Percentiles rank a stretch among this genome's conserved stretches.
phyloP scores from a whole-genome alignment of 2,888 invertebrate species.

The Cheilosia variabilis region DNA sequence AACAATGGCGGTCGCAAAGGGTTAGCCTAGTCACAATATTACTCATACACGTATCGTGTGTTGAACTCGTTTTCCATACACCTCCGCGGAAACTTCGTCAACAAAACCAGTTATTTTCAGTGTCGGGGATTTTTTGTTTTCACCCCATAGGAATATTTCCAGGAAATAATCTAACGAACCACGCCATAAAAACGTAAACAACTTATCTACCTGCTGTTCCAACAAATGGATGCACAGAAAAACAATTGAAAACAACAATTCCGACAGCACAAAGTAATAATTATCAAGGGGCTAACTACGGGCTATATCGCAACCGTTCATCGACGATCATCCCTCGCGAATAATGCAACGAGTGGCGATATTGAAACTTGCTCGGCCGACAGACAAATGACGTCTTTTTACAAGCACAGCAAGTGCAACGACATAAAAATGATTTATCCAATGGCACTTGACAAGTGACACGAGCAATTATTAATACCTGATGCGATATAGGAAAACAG shows the following conservation, averaged over 20 bases:
- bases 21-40: neutral
- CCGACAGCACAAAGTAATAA: conserved; percentile 6
- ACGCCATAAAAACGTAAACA: conserved; percentile 24
- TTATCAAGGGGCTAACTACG: conserved; percentile 1
- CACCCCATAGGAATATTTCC: conserved; percentile 6
- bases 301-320: conserved; percentile 19
- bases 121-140: conserved; percentile 5
- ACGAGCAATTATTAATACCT: conserved; percentile 53
- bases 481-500: conserved; percentile 10
- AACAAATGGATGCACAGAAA: conserved; percentile 9
- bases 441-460: conserved; percentile 36
- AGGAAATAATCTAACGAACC: conserved; percentile 32
- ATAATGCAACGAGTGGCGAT: too few species aligned
- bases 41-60: neutral
- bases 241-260: conserved; percentile 20
- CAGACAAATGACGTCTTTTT: too few species aligned
- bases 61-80: conserved; percentile 10
- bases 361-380: too few species aligned
- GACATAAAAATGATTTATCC: conserved; percentile 49
- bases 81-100: neutral
- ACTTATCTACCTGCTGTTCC: conserved; percentile 36
- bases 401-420: conserved; percentile 42
- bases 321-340: conserved; percentile 28
- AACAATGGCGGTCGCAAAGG: neutral
- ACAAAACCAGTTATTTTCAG: neutral